Percentiles rank a stretch among this genome's conserved stretches.
phyloP scores from a whole-genome alignment of 2,113 vertebrate species.

The Elaphurus davidianus region DNA sequence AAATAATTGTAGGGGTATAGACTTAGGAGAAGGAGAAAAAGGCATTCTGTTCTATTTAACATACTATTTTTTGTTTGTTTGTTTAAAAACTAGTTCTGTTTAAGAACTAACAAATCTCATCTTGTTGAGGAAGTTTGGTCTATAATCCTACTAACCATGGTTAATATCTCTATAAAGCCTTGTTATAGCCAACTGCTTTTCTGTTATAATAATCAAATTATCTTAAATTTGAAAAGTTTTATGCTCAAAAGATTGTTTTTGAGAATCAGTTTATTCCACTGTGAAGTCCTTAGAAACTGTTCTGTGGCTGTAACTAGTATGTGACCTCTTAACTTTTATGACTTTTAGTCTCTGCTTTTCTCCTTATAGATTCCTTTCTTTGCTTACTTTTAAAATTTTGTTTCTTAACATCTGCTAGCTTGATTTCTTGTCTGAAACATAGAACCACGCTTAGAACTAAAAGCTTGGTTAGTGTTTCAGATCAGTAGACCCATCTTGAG shows the following conservation, averaged over 20 bases:
- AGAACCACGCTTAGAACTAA: background rate
- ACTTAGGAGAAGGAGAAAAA: conserved; percentile 1
- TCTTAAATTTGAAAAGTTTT: background rate
- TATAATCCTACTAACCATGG: background rate
- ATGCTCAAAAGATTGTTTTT: background rate
- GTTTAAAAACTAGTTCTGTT: background rate
- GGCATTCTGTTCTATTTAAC: background rate
- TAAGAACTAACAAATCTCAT: background rate
- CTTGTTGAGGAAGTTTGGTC: background rate
- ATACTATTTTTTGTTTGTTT: background rate
- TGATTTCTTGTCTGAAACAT: background rate
- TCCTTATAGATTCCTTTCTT: background rate
- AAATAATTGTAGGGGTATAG: background rate
- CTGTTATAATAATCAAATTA: background rate
- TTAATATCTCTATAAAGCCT: conserved; percentile 21
- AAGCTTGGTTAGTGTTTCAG: background rate
- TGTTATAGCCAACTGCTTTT: background rate
- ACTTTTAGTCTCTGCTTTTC: background rate
- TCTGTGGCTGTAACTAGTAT: background rate
- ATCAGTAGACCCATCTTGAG: background rate
- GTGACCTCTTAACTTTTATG: background rate
- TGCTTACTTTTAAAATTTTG: background rate
- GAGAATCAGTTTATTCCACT: background rate
- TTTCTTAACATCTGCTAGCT: background rate
- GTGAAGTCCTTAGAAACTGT: background rate